Evolutionary conservation across 2,797 vertebrate genomes (phyloP), one percentile per base, ranked within the genome.

Genomic region (Coreius guichenoti): DNA sequence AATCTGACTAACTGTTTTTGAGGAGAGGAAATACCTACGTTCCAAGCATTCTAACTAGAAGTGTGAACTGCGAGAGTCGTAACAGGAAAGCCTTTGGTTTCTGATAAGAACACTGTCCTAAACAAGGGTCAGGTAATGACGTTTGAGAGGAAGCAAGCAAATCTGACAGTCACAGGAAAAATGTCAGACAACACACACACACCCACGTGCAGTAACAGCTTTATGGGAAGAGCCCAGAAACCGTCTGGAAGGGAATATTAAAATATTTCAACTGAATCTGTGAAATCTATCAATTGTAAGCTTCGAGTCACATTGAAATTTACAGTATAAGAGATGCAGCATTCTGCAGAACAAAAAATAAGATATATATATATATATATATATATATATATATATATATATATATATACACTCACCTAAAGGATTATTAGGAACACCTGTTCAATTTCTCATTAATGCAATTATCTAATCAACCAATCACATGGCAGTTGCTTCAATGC

Each of bases 61-160:
- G 88, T 95, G 95, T 92, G 93, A 95, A 94, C 90, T 93, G 85
- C 91, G 89, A 89, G 82, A 87, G 89, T 87, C 91, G 90, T 91
- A 91, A 94, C 89, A 91, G 93, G 90, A 94, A 92, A 92, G 83
- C 89, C 80, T 69, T 4, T 75, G 61, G 87, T 87, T 58, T 73
- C n/a, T 63, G 67, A 86, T 91, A 56, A 90, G 89, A 88, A 90
- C 85, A 14, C 81, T 70, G 36, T 88, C 85, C 84, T 31, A 81
- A 82, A 76, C 90, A 90, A 82, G 92, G 94, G 93, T 95, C 92
- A 86, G 68, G 82, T 81, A 87, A 84, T 95, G 94, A 95, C 93
- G 93, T 92, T 84, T 3, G 85, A 88, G 86, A 86, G 54, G 82
- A 89, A 90, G 90, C 87, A 83, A 88, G 90, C 87, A 83, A 88